Evolutionary conservation across 2,888 invertebrate genomes (phyloP), one percentile per base, ranked within the genome.

Genomic region (Caenorhabditis sp.): DNA sequence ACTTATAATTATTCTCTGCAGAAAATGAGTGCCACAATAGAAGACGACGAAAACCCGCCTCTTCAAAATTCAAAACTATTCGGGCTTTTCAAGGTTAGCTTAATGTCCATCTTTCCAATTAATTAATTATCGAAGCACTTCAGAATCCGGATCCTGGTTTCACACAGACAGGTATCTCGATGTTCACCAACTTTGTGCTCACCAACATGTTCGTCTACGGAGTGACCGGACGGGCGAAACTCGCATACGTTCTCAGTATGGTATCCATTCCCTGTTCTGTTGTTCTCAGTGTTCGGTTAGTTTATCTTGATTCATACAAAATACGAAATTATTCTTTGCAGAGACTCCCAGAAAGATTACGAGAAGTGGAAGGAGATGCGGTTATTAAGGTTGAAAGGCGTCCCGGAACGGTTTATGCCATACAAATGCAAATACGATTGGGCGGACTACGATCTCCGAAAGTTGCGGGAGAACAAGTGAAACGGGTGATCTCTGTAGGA

Each of bases 341-440:
- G 65, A 32, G 84, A 85, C 55, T 81, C 85, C 2, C 65, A 80
- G 30, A 78, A 81, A 32, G 86, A 86, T 58, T 86, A 81, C 65
- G 85, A 85, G 24, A 79, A 83, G 30, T 86, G 86, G 86, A 83
- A 83, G 46, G 80, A 83, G 52, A 78, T 85, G 73, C 68, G 76
- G 15, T 59, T 79, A 20, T 52, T 84, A 15, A 63, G 85, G n/a
- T 66, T 82, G 45, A 80, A 79, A 50, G 84, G 85, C 22, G 72
- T 85, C 17, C 83, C 84, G 9, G 82, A 83, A 30, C 63, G 82
- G 63, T 82, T 86, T 37, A 76, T 85, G 81, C 85, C 86, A 15
- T 85, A 84, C 70, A 83, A 84, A 46, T 83, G 82, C 66, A 85
- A 85, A 58, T 85, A 84, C 56, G 86, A 86, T 59, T 86, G 86